Evolutionary conservation across 2,888 invertebrate species (phyloP).

Genomic region (Scaptomyza cyrtandrae): DNA sequence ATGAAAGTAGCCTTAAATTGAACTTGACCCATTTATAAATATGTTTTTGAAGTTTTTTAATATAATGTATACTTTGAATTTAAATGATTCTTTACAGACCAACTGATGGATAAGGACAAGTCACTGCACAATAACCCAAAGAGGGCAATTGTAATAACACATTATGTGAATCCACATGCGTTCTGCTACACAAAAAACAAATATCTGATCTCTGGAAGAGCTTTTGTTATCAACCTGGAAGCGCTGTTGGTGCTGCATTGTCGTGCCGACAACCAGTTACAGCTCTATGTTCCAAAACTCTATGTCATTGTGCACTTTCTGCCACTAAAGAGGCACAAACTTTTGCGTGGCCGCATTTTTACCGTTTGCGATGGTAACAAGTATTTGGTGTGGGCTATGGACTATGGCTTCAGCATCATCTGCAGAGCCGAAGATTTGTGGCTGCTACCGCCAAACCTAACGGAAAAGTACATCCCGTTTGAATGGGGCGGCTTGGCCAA

Average conservation of each 20-base stretch:
- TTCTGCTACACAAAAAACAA: slow-evolving; percentile 35
- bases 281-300: background rate
- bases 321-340: slow-evolving; percentile 1
- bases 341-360: slow-evolving; percentile 49
- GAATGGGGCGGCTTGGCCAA: slow-evolving; percentile 24
- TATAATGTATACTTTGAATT: background rate
- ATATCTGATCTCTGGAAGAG: slow-evolving; percentile 19
- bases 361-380: background rate
- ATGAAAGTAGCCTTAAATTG: slow-evolving; percentile 13
- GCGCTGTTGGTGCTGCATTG: slow-evolving; percentile 17
- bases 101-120: background rate
- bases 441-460: slow-evolving; percentile 34
- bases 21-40: slow-evolving; percentile 9
- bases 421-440: slow-evolving; percentile 43
- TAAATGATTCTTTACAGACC: slow-evolving; percentile 7
- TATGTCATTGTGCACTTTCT: slow-evolving; percentile 53
- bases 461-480: background rate
- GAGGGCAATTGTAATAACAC: slow-evolving; percentile 44
- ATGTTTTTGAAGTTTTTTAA: too few species aligned
- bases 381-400: slow-evolving; percentile 51
- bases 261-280: background rate
- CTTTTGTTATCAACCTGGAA: slow-evolving; percentile 34
- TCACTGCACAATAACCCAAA: background rate
- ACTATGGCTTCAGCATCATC: slow-evolving; percentile 57
- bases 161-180: slow-evolving; percentile 45